Evolutionary conservation across 2,797 vertebrate genomes (phyloP).

Genomic region (Champsocephalus gunnari): DNA sequence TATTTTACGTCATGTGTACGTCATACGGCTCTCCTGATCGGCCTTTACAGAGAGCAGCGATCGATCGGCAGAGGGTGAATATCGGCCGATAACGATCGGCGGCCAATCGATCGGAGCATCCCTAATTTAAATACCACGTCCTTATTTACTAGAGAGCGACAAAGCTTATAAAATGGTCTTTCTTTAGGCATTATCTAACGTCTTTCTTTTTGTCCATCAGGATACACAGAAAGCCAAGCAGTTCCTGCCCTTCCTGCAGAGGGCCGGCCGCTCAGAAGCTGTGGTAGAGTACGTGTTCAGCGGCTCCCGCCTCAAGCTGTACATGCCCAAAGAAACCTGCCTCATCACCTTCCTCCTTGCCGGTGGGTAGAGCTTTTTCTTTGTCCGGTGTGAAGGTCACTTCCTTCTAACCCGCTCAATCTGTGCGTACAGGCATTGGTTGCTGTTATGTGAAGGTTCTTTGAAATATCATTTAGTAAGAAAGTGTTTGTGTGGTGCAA

Average conservation of each 20-base stretch:
- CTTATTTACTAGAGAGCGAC: background rate
- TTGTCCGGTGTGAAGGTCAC: constrained; percentile 20
- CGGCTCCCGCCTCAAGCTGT: constrained; percentile 96
- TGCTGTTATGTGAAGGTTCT: background rate
- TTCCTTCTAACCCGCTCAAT: constrained; percentile 16
- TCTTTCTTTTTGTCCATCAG: constrained; percentile 68
- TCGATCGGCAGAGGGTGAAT: no score
- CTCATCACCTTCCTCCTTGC: constrained; percentile 98
- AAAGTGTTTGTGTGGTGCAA: background rate
- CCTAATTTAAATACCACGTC: background rate
- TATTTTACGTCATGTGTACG: no score
- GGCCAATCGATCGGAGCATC: no score
- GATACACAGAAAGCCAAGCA: constrained; percentile 98
- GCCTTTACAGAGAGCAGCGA: no score
- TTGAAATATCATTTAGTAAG: background rate
- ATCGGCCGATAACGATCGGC: no score
- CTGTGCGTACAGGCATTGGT: constrained; percentile 1
- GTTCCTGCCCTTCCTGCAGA: constrained; percentile 96
- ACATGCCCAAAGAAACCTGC: constrained; percentile 99
- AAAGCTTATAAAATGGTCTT: background rate
- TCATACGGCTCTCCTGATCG: no score
- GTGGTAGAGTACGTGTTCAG: constrained; percentile 98
- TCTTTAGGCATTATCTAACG: background rate
- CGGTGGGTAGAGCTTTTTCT: constrained; percentile 82
- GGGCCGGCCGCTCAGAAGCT: constrained; percentile 95